Evolutionary conservation across 2,888 invertebrate genomes (phyloP), one percentile per base, ranked within the genome.

Genomic region (Melieria omissa): DNA sequence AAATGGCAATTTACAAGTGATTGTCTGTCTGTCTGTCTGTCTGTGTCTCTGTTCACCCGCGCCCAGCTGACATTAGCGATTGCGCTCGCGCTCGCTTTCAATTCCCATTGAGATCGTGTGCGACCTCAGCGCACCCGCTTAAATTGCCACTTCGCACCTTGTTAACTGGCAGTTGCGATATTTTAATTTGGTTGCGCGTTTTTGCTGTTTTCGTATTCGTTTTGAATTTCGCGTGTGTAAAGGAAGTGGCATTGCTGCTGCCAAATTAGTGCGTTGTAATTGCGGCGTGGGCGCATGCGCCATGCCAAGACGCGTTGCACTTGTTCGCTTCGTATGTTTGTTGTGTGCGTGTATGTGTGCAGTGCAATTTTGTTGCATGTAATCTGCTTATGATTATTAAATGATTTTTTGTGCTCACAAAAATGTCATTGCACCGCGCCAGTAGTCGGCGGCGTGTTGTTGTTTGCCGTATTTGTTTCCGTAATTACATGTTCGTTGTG

Each of bases 91-190:
- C 65, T 66, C 46, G 16, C 4, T 46, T 16, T 9, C 4, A 45
- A 6, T 16, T 45, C 45, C 14, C 60, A 61, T 60, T 67, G 67
- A 61, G 61, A 58, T 67, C 67, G 67, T 67, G 67, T 61, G 52
- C 67, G 67, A 67, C 67, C 67, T 67, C 49, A 67, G 67, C 60
- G 67, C 67, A 67, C 67, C 67, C 67, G 60, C 67, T 67, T 52
- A 61, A 67, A 67, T 67, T 67, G 67, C 60, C 52, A 67, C 52
- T 67, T 67, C 67, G 67, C 67, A 67, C 67, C 60, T 67, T 67
- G 60, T 67, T 67, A 67, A 67, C 67, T 14, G 49, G 60, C 67
- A 49, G 61, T 67, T 67, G 67, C 61, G 9, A 47, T 52, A 54
- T 44, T 29, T 44, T 45, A 57, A 10, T 45, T 44, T 42, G 14